phyloP scores from a whole-genome alignment of 2,113 vertebrate genomes.

The Varanus komodoensis region DNA sequence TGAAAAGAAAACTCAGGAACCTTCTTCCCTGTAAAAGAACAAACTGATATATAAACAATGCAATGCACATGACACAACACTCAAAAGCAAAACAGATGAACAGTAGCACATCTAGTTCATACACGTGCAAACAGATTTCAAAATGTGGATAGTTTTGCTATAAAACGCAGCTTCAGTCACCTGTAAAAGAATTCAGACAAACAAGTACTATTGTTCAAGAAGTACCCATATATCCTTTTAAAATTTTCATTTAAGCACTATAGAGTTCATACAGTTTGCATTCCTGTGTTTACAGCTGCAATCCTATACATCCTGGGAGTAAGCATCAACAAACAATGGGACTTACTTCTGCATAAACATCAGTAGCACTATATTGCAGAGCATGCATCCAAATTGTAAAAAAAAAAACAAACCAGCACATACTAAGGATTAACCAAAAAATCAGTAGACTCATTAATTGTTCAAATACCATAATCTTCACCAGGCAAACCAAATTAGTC shows the following conservation, averaged over 20 bases:
- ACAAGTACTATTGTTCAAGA: not conserved
- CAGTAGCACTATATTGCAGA: not conserved
- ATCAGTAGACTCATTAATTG: not conserved
- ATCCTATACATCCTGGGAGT: not conserved
- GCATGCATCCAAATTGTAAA: not conserved
- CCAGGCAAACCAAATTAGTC: not conserved
- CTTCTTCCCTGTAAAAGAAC: slow-evolving; percentile 86
- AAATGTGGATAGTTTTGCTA: too few relatives aligned
- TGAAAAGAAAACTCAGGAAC: slow-evolving; percentile 93
- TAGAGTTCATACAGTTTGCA: not conserved
- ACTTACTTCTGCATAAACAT: not conserved
- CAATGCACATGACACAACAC: too few relatives aligned
- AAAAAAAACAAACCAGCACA: not conserved
- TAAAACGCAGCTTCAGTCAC: slow-evolving; percentile 40
- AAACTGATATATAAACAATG: too few relatives aligned
- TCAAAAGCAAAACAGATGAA: too few relatives aligned
- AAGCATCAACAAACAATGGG: not conserved
- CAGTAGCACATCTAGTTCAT: too few relatives aligned
- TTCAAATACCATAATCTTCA: not conserved
- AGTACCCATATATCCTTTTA: not conserved
- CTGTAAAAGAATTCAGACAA: slow-evolving; percentile 69
- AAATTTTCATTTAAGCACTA: not conserved
- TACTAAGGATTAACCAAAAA: not conserved
- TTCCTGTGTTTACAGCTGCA: not conserved
- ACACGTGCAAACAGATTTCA: too few relatives aligned